phyloP scores from a whole-genome alignment of 2,888 invertebrate species.

The Sphinx pinastri region DNA sequence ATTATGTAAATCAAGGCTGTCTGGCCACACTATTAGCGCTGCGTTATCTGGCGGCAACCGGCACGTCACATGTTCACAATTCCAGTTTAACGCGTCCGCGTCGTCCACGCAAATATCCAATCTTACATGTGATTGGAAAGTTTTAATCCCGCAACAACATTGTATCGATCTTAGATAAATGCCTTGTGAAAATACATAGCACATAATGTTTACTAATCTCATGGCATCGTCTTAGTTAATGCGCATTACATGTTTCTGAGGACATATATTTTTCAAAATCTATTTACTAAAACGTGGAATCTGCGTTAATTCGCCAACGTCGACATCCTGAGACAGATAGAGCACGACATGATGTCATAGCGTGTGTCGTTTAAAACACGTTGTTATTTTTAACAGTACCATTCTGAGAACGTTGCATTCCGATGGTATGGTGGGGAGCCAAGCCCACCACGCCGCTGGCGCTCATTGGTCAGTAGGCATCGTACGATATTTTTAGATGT shows the following conservation, averaged over 20 bases:
- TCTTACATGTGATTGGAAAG: conserved; percentile 10
- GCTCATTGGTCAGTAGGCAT: conserved; percentile 71
- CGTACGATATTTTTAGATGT: conserved; percentile 76
- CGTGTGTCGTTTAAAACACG: conserved; percentile 70
- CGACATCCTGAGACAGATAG: not conserved
- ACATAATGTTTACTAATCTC: not conserved
- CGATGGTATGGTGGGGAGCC: conserved; percentile 74
- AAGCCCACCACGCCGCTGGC: conserved; percentile 73
- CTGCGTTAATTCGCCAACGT: not conserved
- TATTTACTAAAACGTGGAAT: not conserved
- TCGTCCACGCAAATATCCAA: conserved; percentile 56
- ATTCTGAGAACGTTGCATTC: conserved; percentile 77
- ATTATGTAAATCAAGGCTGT: conserved; percentile 14
- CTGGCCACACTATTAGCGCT: not conserved
- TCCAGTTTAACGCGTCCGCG: conserved; percentile 61
- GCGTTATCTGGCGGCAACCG: conserved; percentile 5
- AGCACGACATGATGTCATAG: conserved; percentile 51
- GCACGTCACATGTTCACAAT: conserved; percentile 49
- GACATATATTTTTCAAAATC: not conserved
- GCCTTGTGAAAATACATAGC: not conserved
- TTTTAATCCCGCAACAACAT: not conserved
- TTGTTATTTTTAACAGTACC: conserved; percentile 81
- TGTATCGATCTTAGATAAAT: not conserved
- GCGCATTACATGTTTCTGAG: not conserved
- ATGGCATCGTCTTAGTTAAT: not conserved